Percentiles rank a stretch among this genome's conserved stretches.
These are phyloP conservation scores for Masnerella sp. DNA, from an alignment of 2,888 invertebrate species.

Conservation along the genomic window DNA sequence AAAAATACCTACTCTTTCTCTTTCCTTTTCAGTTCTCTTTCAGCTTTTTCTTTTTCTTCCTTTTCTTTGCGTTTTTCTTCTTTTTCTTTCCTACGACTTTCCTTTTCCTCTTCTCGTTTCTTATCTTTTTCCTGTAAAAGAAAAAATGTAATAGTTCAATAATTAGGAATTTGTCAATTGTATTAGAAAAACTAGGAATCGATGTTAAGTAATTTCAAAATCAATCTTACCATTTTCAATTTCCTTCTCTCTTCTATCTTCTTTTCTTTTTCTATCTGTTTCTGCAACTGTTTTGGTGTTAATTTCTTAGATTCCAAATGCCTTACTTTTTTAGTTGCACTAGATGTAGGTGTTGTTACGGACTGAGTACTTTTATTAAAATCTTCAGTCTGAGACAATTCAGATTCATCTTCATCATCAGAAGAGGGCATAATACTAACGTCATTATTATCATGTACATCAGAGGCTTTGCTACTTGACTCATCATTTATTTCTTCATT, in stretches of 20 bases:
- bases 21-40: slow-evolving; percentile 78
- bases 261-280: slow-evolving; percentile 80
- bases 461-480: background rate
- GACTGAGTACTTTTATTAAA: slow-evolving; percentile 43
- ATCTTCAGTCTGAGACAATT: slow-evolving; percentile 49
- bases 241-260: slow-evolving; percentile 80
- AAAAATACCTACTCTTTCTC: slow-evolving; percentile 77
- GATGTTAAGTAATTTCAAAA: background rate
- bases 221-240: slow-evolving; percentile 77
- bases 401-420: slow-evolving; percentile 37
- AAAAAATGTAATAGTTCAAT: background rate
- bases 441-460: slow-evolving; percentile 11
- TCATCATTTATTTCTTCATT: background rate
- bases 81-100: slow-evolving; percentile 67
- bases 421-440: slow-evolving; percentile 14
- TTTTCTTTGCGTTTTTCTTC: slow-evolving; percentile 73
- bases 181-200: background rate
- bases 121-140: slow-evolving; percentile 79
- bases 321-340: slow-evolving; percentile 1
- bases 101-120: slow-evolving; percentile 78
- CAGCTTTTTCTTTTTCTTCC: slow-evolving; percentile 76
- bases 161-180: background rate
- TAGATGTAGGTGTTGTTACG: slow-evolving; percentile 28
- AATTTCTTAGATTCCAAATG: slow-evolving; percentile 64
- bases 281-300: slow-evolving; percentile 79